Percentiles rank a stretch among this genome's conserved stretches.
Evolutionary conservation across 2,113 vertebrate genomes (phyloP).

Genomic region (Hemiscyllium ocellatum): DNA sequence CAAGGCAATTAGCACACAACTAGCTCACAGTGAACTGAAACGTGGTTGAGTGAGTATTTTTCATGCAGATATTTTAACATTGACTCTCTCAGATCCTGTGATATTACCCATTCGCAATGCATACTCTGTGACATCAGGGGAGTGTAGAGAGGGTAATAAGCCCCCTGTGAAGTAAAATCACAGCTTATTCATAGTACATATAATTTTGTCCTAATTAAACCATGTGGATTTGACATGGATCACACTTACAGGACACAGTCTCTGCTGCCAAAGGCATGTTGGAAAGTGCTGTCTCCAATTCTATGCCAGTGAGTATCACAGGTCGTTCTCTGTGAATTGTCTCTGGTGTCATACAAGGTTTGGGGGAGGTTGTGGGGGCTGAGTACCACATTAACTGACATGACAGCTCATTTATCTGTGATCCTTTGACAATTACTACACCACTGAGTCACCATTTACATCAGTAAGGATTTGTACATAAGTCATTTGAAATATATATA

Average conservation of each 20-base stretch:
- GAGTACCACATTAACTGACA: not conserved
- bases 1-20: too few relatives aligned
- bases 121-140: not conserved
- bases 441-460: not conserved
- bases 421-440: not conserved
- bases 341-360: not conserved
- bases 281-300: not conserved
- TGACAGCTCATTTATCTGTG: slow-evolving; percentile 9
- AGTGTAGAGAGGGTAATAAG: not conserved
- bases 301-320: not conserved
- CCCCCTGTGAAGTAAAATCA: not conserved
- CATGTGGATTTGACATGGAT: not conserved
- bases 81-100: not conserved
- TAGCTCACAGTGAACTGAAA: too few relatives aligned
- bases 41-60: too few relatives aligned
- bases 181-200: not conserved
- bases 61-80: too few relatives aligned
- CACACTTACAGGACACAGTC: not conserved
- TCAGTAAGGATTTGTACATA: not conserved
- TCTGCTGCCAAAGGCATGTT: not conserved
- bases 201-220: not conserved
- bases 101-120: not conserved
- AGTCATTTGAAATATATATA: not conserved
- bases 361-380: not conserved
- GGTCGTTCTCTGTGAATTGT: not conserved